Percentiles rank a stretch among this genome's conserved stretches.
These are phyloP conservation scores for Chloebia gouldiae DNA, from an alignment of 2,113 vertebrate species.

Conservation along the genomic window DNA sequence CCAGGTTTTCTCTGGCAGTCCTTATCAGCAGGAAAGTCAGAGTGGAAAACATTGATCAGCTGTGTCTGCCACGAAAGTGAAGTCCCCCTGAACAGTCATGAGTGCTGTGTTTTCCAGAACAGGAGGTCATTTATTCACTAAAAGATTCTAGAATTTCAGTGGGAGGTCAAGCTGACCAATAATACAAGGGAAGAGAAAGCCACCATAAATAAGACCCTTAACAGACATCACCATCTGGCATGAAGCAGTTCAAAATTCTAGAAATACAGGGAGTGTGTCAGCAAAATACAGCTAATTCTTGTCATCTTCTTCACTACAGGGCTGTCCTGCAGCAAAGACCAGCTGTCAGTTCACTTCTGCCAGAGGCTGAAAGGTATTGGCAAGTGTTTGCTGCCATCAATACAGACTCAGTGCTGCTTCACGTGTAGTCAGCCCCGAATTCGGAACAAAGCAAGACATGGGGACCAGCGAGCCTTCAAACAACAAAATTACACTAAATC, in stretches of 20 bases:
- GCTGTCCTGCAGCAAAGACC: constrained; percentile 83
- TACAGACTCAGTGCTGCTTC: constrained; percentile 87
- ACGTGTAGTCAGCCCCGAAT: constrained; percentile 71
- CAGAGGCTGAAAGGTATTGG: constrained; percentile 85
- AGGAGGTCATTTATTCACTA: neutral
- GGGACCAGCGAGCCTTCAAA: constrained; percentile 3
- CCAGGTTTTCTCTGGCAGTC: neutral
- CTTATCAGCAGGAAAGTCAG: neutral
- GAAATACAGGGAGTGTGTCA: neutral
- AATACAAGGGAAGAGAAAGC: neutral
- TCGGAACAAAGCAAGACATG: neutral
- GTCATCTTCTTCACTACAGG: constrained; percentile 57
- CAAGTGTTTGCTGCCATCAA: constrained; percentile 80
- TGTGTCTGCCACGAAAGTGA: neutral
- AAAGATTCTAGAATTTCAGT: neutral
- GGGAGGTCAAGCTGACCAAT: neutral
- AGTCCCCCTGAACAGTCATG: neutral
- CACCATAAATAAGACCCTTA: neutral
- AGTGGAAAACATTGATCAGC: neutral
- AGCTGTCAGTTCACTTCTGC: constrained; percentile 86
- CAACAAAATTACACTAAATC: neutral
- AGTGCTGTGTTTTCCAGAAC: neutral
- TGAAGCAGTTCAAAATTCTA: neutral
- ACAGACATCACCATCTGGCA: neutral
- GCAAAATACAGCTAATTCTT: neutral